phyloP scores from a whole-genome alignment of 2,888 invertebrate genomes.

The Cataglyphis albicans region DNA sequence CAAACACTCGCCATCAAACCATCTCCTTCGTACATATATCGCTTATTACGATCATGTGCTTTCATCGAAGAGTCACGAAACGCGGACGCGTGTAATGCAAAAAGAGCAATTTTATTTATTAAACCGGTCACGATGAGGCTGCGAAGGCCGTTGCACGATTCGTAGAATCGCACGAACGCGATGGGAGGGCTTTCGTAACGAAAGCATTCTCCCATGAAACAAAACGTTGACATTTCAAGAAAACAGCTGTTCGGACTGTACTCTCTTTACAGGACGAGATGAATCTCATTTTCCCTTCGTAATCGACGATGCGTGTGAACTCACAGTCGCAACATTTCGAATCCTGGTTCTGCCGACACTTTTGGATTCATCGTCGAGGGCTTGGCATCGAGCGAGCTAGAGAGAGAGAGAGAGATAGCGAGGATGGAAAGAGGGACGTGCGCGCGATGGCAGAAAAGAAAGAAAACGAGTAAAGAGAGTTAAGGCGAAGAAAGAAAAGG shows the following conservation, averaged over 20 bases:
- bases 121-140: not conserved
- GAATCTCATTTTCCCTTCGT: slow-evolving; percentile 55
- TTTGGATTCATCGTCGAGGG: slow-evolving; percentile 56
- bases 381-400: not conserved
- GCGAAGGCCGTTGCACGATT: slow-evolving; percentile 16
- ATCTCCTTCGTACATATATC: not conserved
- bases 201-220: not conserved
- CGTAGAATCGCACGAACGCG: not conserved
- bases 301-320: slow-evolving; percentile 66
- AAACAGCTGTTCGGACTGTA: not conserved
- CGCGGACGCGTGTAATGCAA: not conserved
- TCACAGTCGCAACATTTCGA: slow-evolving; percentile 52
- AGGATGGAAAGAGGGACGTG: slow-evolving; percentile 5
- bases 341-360: slow-evolving; percentile 12
- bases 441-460: slow-evolving; percentile 34
- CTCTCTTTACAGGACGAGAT: slow-evolving; percentile 14
- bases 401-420: not conserved
- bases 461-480: slow-evolving; percentile 29
- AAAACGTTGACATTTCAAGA: slow-evolving; percentile 27
- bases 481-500: slow-evolving; percentile 63
- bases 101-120: slow-evolving; percentile 16
- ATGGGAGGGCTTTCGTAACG: not conserved
- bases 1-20: not conserved
- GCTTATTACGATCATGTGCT: slow-evolving; percentile 21
- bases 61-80: slow-evolving; percentile 20